phyloP scores from a whole-genome alignment of 2,113 vertebrate genomes.

The Anarhynchus alexandrinus region DNA sequence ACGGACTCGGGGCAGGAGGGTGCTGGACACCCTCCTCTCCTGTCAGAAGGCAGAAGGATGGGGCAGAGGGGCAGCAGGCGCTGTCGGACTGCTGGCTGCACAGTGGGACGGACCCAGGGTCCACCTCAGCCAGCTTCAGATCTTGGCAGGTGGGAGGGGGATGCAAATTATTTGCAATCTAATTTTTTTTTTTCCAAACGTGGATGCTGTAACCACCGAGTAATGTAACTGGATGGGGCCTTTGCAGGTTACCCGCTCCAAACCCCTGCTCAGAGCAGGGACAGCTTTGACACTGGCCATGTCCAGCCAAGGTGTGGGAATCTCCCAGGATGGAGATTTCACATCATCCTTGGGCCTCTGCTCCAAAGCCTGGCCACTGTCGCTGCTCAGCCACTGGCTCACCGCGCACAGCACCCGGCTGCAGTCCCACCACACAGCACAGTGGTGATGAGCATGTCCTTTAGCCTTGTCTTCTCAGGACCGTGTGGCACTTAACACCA shows the following conservation, averaged over 20 bases:
- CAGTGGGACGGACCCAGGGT: neutral
- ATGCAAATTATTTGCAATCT: neutral
- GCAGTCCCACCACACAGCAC: neutral
- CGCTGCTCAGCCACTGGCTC: neutral
- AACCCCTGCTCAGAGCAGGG: neutral
- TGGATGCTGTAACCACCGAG: neutral
- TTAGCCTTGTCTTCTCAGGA: neutral
- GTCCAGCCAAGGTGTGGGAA: neutral
- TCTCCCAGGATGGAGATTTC: neutral
- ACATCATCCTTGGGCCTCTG: too few species aligned
- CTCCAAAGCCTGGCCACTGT: neutral
- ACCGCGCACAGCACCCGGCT: rapidly evolving
- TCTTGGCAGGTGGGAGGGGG: neutral
- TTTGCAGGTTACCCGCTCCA: neutral
- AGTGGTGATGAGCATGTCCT: neutral
- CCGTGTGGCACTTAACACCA: neutral
- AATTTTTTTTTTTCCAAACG: neutral
- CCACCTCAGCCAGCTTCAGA: neutral
- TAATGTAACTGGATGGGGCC: neutral
- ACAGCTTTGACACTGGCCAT: neutral
- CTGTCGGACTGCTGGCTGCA: neutral
- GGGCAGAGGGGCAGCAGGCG: neutral
- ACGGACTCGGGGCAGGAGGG: rapidly evolving
- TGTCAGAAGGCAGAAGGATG: neutral
- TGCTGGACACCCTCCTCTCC: neutral